Conservation (phyloP, 2,113 vertebrate genomes). For the Sterrhoptilus dennistouni region DNA sequence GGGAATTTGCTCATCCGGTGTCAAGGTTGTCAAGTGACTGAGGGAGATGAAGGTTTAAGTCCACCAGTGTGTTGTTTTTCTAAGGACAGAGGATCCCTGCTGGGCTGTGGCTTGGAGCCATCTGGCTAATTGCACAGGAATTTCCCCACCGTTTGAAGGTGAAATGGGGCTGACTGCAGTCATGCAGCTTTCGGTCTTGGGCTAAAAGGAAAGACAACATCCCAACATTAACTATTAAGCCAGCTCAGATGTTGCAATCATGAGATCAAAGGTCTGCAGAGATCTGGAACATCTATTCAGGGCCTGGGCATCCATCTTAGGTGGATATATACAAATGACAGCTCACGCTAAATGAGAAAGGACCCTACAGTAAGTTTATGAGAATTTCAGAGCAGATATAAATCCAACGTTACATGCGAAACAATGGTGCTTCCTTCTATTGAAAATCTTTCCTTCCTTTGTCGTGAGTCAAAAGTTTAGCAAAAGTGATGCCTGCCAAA, state of each 20-base stretch:
- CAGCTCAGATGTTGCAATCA: slow-evolving; percentile 6
- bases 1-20: background rate
- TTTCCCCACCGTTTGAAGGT: background rate
- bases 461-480: slow-evolving; percentile 54
- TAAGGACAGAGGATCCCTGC: background rate
- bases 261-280: slow-evolving; percentile 42
- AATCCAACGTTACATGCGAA: background rate
- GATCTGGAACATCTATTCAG: background rate
- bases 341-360: background rate
- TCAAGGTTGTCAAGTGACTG: background rate
- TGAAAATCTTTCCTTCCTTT: slow-evolving; percentile 71
- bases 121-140: slow-evolving; percentile 4
- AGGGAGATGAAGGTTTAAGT: background rate
- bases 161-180: background rate
- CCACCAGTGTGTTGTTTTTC: background rate
- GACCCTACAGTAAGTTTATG: background rate
- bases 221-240: slow-evolving; percentile 56
- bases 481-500: slow-evolving; percentile 10
- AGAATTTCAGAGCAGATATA: slow-evolving; percentile 34
- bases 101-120: background rate
- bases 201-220: slow-evolving; percentile 11
- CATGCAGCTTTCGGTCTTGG: background rate
- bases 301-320: background rate
- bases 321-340: background rate
- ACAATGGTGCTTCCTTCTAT: slow-evolving; percentile 67